Percentiles rank a stretch among this genome's conserved stretches.
Conservation (phyloP, 2,888 invertebrate genomes). For the Diarsia dahlii region DNA sequence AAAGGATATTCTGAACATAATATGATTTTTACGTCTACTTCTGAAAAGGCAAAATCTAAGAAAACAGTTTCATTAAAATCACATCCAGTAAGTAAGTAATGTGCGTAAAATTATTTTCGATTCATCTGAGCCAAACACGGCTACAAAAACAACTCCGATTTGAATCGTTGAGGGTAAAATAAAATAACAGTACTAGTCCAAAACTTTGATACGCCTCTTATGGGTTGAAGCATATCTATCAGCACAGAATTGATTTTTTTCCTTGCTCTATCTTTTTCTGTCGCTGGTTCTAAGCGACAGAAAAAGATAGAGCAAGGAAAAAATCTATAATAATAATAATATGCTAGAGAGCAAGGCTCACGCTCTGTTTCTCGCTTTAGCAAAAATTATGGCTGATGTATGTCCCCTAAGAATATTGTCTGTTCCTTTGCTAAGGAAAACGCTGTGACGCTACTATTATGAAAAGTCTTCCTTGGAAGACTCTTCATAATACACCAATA, state of each 20-base stretch:
- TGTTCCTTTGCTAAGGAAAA: background rate
- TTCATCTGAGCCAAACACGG: background rate
- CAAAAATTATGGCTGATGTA: background rate
- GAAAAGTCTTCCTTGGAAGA: background rate
- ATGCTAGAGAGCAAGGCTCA: background rate
- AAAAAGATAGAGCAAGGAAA: too few relatives aligned
- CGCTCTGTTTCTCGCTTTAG: background rate
- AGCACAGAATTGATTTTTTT: background rate
- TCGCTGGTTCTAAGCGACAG: too few relatives aligned
- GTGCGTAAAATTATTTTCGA: background rate
- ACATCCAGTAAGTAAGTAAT: background rate
- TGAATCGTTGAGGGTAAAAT: background rate
- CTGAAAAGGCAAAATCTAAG: background rate
- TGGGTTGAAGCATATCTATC: background rate
- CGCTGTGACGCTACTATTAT: background rate
- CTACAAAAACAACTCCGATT: background rate
- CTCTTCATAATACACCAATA: background rate
- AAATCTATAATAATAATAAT: too few relatives aligned
- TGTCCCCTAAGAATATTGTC: background rate
- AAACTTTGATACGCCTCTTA: background rate
- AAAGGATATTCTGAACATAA: background rate
- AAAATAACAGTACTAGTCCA: background rate
- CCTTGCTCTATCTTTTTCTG: background rate
- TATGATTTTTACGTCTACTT: background rate
- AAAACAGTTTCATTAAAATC: slow-evolving; percentile 33